Evolutionary conservation across 2,113 vertebrate species (phyloP), one percentile per base, ranked within the genome.

Genomic region (Percopsis transmontana): DNA sequence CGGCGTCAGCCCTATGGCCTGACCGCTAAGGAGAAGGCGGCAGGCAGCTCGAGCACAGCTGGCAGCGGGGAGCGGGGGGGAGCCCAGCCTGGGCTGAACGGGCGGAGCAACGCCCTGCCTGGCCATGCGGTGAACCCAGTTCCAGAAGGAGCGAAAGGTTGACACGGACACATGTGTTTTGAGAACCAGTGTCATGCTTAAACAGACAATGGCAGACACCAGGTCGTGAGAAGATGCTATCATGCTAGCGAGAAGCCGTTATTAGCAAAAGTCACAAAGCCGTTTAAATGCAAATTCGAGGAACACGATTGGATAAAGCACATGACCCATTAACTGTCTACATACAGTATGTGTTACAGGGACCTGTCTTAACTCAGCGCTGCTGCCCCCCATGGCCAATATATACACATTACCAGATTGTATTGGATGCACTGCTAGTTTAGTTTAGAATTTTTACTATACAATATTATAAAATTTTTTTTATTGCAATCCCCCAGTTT

Each of bases 1-100:
- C 75, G 76, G 64, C 42, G n/a, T 5, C 42, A 24, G 60, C 51
- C 42, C 14, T 20, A 47, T 71, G 59, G 27, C 52, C 52, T 80
- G 58, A 33, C 77, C 77, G 44, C 85, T 73, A 79, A 77, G 71
- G 52, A 70, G 62, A 51, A 55, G 68, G 63, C 60, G 11, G 62
- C 16, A 38, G 56, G 58, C 58, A 56, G 71, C 77, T 58, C 62
- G 5, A 78, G 72, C 63, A 44, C 61, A 23, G 63, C 0, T 55
- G 77, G 67, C 60, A 68, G 62, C 40, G 18, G 2, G 44, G 62
- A 38, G 13, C 15, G 13, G 11, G 40, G 58, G 44, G n/a, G 15
- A 2, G 47, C 64, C 53, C 64, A 58, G 1, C 20, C 33, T 1
- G n/a, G 51, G 19, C 38, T 1, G 6, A 63, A 54, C 0, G 55